Evolutionary conservation across 2,797 vertebrate species (phyloP).

Genomic region (Gallirallus australis): DNA sequence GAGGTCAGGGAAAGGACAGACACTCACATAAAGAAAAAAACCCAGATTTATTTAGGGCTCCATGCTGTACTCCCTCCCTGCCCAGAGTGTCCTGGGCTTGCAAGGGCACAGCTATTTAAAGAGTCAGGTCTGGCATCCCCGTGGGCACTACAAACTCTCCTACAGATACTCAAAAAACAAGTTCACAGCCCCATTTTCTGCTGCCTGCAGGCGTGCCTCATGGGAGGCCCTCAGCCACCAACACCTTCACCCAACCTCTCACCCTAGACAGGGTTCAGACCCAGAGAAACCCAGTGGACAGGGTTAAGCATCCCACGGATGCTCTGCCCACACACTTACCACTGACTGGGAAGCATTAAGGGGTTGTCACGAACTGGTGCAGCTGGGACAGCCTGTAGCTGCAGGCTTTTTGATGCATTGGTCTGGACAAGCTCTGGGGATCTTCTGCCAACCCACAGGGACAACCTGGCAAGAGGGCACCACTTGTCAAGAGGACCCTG

Average conservation of each 20-base stretch:
- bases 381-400: neutral
- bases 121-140: neutral
- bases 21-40: neutral
- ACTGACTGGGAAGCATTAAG: constrained; percentile 25
- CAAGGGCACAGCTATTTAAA: neutral
- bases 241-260: neutral
- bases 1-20: constrained; percentile 1
- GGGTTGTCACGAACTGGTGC: neutral
- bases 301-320: constrained; percentile 21
- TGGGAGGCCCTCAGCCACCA: neutral
- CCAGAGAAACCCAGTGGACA: neutral
- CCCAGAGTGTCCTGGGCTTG: neutral
- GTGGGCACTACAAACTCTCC: fast-evolving
- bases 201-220: neutral
- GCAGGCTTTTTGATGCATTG: neutral
- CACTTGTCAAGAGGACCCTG: neutral
- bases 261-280: neutral
- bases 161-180: neutral
- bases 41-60: neutral
- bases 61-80: neutral
- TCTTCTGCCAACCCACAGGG: neutral
- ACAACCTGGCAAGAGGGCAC: neutral
- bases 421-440: neutral
- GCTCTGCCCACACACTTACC: neutral
- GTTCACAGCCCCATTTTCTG: neutral